phyloP scores from a whole-genome alignment of 2,797 vertebrate genomes.

The Adrianichthys oophorus region DNA sequence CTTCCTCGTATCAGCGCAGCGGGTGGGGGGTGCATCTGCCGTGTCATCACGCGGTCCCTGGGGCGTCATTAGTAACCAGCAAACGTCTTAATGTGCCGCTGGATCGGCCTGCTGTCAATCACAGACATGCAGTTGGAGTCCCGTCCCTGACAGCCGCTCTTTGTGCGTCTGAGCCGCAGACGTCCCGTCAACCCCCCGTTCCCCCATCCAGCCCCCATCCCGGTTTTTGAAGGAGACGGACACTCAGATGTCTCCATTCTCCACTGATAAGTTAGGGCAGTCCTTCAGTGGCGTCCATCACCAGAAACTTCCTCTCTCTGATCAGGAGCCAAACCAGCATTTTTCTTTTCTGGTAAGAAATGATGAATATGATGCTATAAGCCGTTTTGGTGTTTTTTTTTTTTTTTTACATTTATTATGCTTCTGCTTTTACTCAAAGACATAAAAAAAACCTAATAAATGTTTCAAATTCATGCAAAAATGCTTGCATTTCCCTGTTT shows the following conservation, averaged over 20 bases:
- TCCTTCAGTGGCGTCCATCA: constrained; percentile 13
- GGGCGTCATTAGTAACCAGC: constrained; percentile 57
- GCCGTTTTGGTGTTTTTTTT: too few species aligned
- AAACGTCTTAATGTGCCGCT: constrained; percentile 44
- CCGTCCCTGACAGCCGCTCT: constrained; percentile 35
- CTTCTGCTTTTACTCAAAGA: too few species aligned
- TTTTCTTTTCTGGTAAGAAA: too few species aligned
- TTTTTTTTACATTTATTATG: too few species aligned
- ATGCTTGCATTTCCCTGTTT: too few species aligned
- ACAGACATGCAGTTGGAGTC: constrained; percentile 10
- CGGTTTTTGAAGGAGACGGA: constrained; percentile 54
- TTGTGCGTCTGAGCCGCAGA: constrained; percentile 15
- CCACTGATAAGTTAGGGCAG: constrained; percentile 59
- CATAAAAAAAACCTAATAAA: too few species aligned
- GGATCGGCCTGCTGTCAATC: constrained; percentile 53
- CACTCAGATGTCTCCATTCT: constrained; percentile 70
- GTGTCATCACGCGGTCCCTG: constrained; percentile 27
- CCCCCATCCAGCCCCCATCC: constrained; percentile 6
- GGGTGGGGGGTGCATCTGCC: constrained; percentile 21
- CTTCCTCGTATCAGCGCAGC: constrained; percentile 56
- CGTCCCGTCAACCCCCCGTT: constrained; percentile 21
- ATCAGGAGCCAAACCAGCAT: too few species aligned
- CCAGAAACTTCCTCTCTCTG: too few species aligned
- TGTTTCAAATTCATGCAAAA: too few species aligned
- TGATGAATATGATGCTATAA: too few species aligned